Base-by-base conservation (phyloP, 92 coral and sea anemone genomes). In the Palythoa grandiflora region DNA sequence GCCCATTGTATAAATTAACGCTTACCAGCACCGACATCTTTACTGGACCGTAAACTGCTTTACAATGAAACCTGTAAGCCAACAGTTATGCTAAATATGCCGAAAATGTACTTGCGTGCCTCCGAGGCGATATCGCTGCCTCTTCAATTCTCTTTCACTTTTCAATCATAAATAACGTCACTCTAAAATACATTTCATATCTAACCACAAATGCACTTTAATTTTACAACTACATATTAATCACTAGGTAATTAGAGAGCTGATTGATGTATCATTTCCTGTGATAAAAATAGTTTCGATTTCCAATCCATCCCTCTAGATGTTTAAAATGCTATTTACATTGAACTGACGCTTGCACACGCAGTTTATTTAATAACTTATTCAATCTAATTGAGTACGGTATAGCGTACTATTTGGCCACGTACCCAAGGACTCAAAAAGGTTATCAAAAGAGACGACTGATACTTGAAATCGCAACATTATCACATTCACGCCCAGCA, bases 401-500 rank as follows among this genome's bases (percentile, higher is more conserved):
- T 28, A 6, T 38, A 6, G 61, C 8, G 47, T 40, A n/a, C 53
- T 73, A 40, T 40, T 73, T 73, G 7, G 53, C 15, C 77, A 73
- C 44, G 21, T 37, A 73, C 77, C 39, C 54, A 73, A 73, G 35
- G 75, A 7, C 44, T 21, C 15, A 2, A 40, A 71, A 0, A 28
- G 73, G 76, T 71, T 17, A 37, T 40, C 37, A 38, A 73, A 73
- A 15, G 47, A 36, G 57, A 51, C 35, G 38, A 12, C 6, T 21
- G 55, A 81, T 16, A 48, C 71, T 44, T 66, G 36, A 37, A 78
- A 78, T 66, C 37, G 83, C 28, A 44, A 52, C 9, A 68, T 81
- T 28, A 47, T 7, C 74, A 48, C 72, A 48, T 81, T 81, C 73
- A 68, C 86, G 74, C 86, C 86, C 47, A 20, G 36, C 5, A 36